phyloP scores from a whole-genome alignment of 2,888 invertebrate species.

The Mesorhabditis belari region DNA sequence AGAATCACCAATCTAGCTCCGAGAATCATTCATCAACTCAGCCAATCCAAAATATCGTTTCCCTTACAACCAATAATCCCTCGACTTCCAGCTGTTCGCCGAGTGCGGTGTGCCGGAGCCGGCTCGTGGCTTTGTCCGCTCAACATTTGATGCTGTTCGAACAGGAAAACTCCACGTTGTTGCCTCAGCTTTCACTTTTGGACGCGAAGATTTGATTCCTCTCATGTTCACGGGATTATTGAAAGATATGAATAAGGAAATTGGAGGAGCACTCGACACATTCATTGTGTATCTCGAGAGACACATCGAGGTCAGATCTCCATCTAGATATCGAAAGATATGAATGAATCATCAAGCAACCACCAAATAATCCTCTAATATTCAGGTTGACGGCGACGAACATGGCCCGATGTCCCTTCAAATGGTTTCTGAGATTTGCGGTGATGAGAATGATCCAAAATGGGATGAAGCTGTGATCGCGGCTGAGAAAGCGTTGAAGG shows the following conservation, averaged over 20 bases:
- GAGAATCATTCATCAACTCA: too few relatives aligned
- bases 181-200: conserved; percentile 16
- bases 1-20: too few relatives aligned
- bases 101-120: conserved; percentile 6
- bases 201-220: conserved; percentile 16
- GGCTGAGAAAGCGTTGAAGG: conserved; percentile 13
- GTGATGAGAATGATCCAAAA: conserved; percentile 8
- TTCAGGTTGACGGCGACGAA: conserved; percentile 5
- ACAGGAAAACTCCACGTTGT: conserved; percentile 8
- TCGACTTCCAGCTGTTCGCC: neutral
- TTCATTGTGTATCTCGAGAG: conserved; percentile 15
- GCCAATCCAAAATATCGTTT: too few relatives aligned
- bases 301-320: conserved; percentile 12
- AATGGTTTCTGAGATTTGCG: conserved; percentile 13
- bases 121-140: conserved; percentile 10
- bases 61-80: too few relatives aligned
- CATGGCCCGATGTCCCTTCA: conserved; percentile 11
- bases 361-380: neutral
- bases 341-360: neutral
- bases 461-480: conserved; percentile 14
- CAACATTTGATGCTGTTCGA: conserved; percentile 12
- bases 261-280: conserved; percentile 10
- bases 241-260: conserved; percentile 10
- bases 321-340: neutral
- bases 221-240: conserved; percentile 14